Conservation (phyloP, 92 coral and sea anemone genomes). For the Umimayanthus chanpuru region DNA sequence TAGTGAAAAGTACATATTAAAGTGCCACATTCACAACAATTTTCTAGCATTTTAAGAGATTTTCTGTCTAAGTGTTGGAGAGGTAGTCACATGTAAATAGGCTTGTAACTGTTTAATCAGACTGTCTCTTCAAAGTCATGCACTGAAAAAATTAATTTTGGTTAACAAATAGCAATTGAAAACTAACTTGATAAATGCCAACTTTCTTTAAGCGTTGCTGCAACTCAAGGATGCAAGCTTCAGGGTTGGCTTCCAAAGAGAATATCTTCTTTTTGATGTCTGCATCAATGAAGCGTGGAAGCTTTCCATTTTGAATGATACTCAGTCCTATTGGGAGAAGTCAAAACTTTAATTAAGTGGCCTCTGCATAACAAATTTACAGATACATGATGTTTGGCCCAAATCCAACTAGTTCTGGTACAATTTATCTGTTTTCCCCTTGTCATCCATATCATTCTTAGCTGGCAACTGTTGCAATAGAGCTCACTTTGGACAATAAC, state of each 20-base stretch:
- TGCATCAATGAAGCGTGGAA: constrained; percentile 37
- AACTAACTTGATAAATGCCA: background rate
- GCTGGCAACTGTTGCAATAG: no score
- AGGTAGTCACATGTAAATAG: no score
- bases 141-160: background rate
- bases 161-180: background rate
- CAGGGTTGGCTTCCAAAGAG: background rate
- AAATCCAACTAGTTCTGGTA: background rate
- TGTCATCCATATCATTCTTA: no score
- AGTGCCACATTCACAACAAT: no score
- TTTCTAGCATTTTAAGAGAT: no score
- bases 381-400: background rate
- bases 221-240: background rate
- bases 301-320: constrained; percentile 51
- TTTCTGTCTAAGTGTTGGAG: no score
- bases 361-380: background rate
- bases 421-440: background rate
- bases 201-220: background rate
- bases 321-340: constrained; percentile 3
- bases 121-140: no score
- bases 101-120: no score
- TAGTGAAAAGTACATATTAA: no score
- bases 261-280: constrained; percentile 5
- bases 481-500: no score
- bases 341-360: background rate